These are phyloP conservation scores for Acanthiza pusilla DNA, from an alignment of 2,797 vertebrate species.

Conservation along the genomic window DNA sequence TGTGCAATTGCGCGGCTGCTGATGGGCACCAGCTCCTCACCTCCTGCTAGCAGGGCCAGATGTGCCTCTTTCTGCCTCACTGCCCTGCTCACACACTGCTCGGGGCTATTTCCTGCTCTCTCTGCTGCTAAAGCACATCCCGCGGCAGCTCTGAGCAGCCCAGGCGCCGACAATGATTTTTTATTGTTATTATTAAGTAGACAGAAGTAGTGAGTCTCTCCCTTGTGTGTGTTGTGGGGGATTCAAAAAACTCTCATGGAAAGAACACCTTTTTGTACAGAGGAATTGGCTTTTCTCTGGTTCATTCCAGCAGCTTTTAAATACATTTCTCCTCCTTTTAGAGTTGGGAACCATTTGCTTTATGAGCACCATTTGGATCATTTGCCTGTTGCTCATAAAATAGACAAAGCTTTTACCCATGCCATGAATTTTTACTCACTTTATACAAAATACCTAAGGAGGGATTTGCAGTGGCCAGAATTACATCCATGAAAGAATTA, in stretches of 20 bases:
- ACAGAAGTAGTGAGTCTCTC: neutral
- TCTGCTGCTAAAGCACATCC: neutral
- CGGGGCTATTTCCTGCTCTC: neutral
- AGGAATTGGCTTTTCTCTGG: neutral
- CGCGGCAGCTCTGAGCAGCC: neutral
- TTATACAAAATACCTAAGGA: slow-evolving; percentile 66
- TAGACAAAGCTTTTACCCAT: slow-evolving; percentile 58
- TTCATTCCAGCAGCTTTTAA: slow-evolving; percentile 30
- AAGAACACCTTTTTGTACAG: neutral
- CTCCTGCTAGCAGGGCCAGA: neutral
- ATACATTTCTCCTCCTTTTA: slow-evolving; percentile 41
- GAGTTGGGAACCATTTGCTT: slow-evolving; percentile 49
- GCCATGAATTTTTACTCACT: slow-evolving; percentile 64
- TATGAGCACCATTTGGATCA: slow-evolving; percentile 60
- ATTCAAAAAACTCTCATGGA: neutral
- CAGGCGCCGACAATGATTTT: neutral
- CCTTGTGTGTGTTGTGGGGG: neutral
- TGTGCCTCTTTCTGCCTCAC: neutral
- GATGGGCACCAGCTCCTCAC: neutral
- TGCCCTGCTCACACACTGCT: neutral
- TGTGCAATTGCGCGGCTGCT: neutral
- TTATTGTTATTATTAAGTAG: neutral
- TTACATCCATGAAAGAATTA: slow-evolving; percentile 56
- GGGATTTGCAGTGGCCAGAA: slow-evolving; percentile 55
- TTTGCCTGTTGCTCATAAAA: slow-evolving; percentile 61